These are phyloP conservation scores for Balearica regulorum DNA, from an alignment of 2,797 vertebrate species.

Conservation along the genomic window DNA sequence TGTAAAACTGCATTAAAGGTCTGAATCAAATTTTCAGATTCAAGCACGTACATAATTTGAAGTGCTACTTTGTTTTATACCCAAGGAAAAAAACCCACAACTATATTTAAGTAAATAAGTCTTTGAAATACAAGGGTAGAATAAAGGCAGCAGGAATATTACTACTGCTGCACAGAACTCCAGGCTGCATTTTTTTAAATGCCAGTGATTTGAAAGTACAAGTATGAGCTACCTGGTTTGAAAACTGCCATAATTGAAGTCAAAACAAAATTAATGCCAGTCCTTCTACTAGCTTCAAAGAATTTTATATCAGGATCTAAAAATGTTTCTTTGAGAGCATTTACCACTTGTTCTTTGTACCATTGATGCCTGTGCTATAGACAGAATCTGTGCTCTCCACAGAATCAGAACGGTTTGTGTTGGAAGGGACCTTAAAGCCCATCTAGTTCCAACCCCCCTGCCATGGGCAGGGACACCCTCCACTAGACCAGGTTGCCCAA, in stretches of 20 bases:
- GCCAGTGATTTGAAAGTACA: neutral
- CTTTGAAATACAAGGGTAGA: neutral
- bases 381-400: neutral
- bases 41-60: neutral
- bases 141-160: neutral
- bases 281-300: neutral
- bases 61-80: neutral
- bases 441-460: too few relatives aligned
- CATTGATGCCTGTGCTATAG: neutral
- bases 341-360: neutral
- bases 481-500: too few relatives aligned
- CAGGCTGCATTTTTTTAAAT: neutral
- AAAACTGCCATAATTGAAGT: neutral
- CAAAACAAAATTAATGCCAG: neutral
- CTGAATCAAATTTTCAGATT: neutral
- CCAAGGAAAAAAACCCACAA: too few relatives aligned
- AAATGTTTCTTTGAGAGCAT: neutral
- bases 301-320: neutral
- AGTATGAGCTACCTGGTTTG: neutral
- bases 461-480: too few relatives aligned
- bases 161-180: neutral
- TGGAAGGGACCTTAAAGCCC: too few relatives aligned
- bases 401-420: too few relatives aligned
- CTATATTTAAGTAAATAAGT: neutral
- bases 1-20: neutral